These are phyloP conservation scores for Oikopleura vanhoeffeni DNA, from an alignment of 23 tunicate species.

Conservation along the genomic window DNA sequence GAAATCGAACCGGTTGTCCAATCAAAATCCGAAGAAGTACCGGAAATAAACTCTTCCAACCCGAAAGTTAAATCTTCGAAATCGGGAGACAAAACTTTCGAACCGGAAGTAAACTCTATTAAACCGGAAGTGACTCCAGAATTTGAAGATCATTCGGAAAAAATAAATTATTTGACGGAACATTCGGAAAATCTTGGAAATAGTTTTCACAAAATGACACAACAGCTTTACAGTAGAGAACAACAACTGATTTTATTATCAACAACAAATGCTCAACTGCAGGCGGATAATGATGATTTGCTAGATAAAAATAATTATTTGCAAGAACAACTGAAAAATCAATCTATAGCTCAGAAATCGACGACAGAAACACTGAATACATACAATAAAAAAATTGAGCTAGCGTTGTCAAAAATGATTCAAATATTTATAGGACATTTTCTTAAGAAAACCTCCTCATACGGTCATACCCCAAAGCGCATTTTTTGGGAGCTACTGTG, in stretches of 20 bases:
- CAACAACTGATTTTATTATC: background rate
- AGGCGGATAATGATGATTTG: slow-evolving; percentile 2
- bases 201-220: background rate
- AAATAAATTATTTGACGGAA: background rate
- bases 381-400: too few species aligned
- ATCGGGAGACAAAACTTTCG: too few species aligned
- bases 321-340: background rate
- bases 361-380: too few species aligned
- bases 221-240: background rate
- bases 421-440: too few species aligned
- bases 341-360: background rate
- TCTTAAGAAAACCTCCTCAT: too few species aligned
- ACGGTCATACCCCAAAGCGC: too few species aligned
- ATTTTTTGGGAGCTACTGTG: too few species aligned
- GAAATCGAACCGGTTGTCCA: too few species aligned
- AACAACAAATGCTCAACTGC: background rate
- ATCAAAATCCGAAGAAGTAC: slow-evolving; percentile 20
- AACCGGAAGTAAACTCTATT: too few species aligned
- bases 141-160: background rate
- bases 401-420: background rate
- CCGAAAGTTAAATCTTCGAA: too few species aligned
- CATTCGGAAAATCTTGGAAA: background rate
- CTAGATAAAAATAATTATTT: background rate
- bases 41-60: slow-evolving; percentile 32
- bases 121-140: too few species aligned